Base-by-base conservation (phyloP, 2,797 vertebrate genomes). In the Hippocampus kuda region DNA sequence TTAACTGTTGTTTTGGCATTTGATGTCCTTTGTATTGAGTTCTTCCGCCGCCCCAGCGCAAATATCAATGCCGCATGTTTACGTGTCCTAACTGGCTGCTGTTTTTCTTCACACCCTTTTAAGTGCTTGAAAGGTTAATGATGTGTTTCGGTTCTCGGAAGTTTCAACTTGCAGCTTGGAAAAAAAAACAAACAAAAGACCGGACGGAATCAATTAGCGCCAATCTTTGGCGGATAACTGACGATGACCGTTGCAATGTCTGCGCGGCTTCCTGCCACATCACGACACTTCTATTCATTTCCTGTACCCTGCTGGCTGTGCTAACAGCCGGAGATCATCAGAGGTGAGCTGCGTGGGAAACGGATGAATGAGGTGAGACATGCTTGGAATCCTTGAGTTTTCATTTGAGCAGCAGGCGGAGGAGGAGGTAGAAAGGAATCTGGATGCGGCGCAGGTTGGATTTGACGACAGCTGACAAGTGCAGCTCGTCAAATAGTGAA, bases 391-490 rank as follows among this genome's bases (percentile, higher is more conserved):
- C 20, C 44, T 60, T 20, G 6, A 7, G 51, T 84, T 79, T 78
- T 66, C 64, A 74, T 68, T 46, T 56, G 2, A 1, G 53, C 53
- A 72, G 53, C 49, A 56, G 77, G 20, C 15, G 15, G 57, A 48
- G 62, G 70, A 56, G 68, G 64, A 64, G 74, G 1, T 71, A 13
- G 62, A 15, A 44, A 64, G n/a, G 62, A 64, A 68, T 71, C 1
- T 15, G 51, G 69, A 59, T 59, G 71, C 49, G 30, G 48, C 68
- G 24, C 6, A 59, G 68, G 51, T 68, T 46, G 70, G 72, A 73
- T 79, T 75, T 70, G 75, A 77, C 78, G 77, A 70, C 67, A 77
- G 66, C 70, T 75, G 81, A 80, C 56, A 73, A 74, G 54, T 68
- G 68, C 62, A 46, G n/a, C 62, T 46, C 62, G 42, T 64, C 62